A percentile compares a stretch with the other conserved stretches of the same genome.
These are phyloP conservation scores for Heliconius sara DNA, from an alignment of 2,888 invertebrate species.

Conservation along the genomic window DNA sequence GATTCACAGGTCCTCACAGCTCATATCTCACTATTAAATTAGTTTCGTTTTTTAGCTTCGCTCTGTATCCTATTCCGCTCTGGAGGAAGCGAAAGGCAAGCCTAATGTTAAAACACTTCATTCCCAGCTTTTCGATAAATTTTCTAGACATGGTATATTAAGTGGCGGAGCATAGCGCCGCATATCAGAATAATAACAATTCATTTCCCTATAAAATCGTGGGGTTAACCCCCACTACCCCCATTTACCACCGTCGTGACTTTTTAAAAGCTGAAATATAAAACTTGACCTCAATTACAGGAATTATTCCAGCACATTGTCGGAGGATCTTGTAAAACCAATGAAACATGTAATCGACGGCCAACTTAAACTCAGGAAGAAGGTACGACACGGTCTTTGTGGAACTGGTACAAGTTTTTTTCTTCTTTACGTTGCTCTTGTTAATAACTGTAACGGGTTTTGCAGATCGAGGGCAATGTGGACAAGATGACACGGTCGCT, in stretches of 20 bases:
- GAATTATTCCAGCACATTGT: slow-evolving; percentile 89
- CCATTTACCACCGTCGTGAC: neutral
- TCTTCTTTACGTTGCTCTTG: neutral
- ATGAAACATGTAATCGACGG: slow-evolving; percentile 88
- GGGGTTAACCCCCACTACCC: no score
- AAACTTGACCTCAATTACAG: slow-evolving; percentile 72
- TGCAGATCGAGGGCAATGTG: slow-evolving; percentile 89
- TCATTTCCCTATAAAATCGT: no score
- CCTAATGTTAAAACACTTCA: neutral
- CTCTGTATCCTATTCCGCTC: no score
- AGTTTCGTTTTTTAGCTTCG: neutral
- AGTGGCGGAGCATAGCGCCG: neutral
- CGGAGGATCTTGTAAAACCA: slow-evolving; percentile 96
- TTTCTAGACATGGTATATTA: neutral
- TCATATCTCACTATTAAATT: neutral
- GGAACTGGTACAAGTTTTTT: neutral
- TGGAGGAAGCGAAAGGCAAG: no score
- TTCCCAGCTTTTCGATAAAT: neutral
- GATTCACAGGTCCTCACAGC: slow-evolving; percentile 87
- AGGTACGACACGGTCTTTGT: slow-evolving; percentile 71
- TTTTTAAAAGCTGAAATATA: neutral
- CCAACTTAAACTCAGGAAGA: slow-evolving; percentile 88
- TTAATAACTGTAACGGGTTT: slow-evolving; percentile 14
- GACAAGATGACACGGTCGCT: slow-evolving; percentile 93
- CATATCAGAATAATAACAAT: no score